Base-by-base conservation (phyloP, 2,888 invertebrate species). In the Hedychridium roseum region DNA sequence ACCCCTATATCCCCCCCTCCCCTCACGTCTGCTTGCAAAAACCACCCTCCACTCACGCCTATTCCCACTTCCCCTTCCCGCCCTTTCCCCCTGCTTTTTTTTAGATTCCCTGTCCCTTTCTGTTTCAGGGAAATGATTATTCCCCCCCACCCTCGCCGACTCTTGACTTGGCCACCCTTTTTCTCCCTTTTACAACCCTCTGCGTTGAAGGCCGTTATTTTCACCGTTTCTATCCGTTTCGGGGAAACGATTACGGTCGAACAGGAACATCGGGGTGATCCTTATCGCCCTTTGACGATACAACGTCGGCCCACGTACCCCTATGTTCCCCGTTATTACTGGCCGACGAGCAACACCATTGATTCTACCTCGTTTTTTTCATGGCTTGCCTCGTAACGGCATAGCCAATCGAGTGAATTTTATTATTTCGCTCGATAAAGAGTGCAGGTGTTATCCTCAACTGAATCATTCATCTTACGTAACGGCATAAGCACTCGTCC, bases 241-340 rank as follows among this genome's bases (percentile, higher is more conserved):
- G 43, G 32, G 40, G 47, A 48, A 50, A 53, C 43, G 47, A 53
- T 49, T 52, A 50, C 27, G 35, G 42, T 30, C 40, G 32, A 40
- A 40, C 32, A 27, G 31, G 40, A 55, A 44, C 46, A 49, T 38
- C 18, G 18, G 30, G 30, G 35, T 27, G 46, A 54, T 39, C 38
- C 30, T 50, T 46, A 54, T 46, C 45, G 36, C 39, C 31, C n/a
- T 39, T 34, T 12, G 23, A 28, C 12, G 28, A 14, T 9, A 1
- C 1, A 11, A 11, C n/a, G 11, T 1, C 27, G n/a, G n/a, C 27
- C 27, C 2, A n/a, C 12, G n/a, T 27, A 3, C 27, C 27, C 2
- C 27, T 27, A n/a, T 2, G 5, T 28, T 9, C 28, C 2, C 11
- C 12, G 28, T 28, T 14, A 28, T 14, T n/a, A 14, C 14, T 4